Evolutionary conservation across 2,797 vertebrate genomes (phyloP).

Genomic region (Smutsia gigantea): DNA sequence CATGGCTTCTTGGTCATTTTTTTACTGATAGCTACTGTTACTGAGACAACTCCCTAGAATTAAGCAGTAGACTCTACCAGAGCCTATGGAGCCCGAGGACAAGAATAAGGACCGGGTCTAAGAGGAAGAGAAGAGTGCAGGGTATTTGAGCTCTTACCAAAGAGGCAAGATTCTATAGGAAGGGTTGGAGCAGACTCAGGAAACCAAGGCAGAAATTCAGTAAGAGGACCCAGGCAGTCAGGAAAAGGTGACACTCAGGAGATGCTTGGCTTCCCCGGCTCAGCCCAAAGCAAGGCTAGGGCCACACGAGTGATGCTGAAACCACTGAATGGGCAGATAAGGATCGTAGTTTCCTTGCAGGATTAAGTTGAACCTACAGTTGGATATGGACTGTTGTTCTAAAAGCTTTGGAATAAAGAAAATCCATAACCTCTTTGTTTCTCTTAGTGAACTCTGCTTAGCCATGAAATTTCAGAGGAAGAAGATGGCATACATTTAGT

Average conservation of each 20-base stretch:
- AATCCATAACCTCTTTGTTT: not conserved
- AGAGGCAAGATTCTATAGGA: not conserved
- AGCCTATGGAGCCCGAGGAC: not conserved
- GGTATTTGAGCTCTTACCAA: not conserved
- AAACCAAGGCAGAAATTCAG: not conserved
- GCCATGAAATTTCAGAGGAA: not conserved
- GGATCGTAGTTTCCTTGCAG: not conserved
- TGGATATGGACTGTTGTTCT: not conserved
- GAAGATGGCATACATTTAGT: not conserved
- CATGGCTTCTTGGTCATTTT: not conserved
- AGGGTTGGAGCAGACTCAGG: not conserved
- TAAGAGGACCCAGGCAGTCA: not conserved
- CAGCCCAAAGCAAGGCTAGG: not conserved
- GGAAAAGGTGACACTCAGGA: not conserved
- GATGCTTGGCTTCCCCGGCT: not conserved
- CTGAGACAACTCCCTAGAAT: not conserved
- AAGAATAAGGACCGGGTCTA: not conserved
- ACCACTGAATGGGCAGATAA: not conserved
- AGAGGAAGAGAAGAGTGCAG: not conserved
- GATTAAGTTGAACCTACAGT: not conserved
- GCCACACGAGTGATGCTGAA: not conserved
- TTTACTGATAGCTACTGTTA: not conserved
- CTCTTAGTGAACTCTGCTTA: not conserved
- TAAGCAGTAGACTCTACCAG: not conserved
- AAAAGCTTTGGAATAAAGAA: not conserved